These are phyloP conservation scores for Heterohyrax brucei DNA, from an alignment of 2,797 vertebrate species.

Conservation along the genomic window DNA sequence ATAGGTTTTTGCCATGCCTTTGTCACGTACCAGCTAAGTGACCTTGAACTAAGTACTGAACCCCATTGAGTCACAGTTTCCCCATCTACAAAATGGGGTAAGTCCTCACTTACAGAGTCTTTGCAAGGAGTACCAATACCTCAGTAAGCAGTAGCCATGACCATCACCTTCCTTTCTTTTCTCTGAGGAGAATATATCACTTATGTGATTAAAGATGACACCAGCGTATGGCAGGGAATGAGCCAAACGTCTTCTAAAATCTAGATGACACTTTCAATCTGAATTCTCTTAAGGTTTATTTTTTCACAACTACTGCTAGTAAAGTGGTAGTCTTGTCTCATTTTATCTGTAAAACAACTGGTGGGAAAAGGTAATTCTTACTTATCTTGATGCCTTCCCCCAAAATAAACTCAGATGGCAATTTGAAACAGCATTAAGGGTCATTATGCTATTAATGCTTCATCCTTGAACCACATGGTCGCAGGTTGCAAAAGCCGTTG, in stretches of 20 bases:
- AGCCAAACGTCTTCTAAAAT: conserved; percentile 22
- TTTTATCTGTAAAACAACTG: conserved; percentile 3
- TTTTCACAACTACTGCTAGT: background rate
- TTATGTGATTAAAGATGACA: background rate
- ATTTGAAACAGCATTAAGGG: background rate
- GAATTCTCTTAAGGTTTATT: background rate
- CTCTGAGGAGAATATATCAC: background rate
- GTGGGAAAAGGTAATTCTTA: background rate
- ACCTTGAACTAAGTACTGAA: background rate
- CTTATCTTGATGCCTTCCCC: background rate
- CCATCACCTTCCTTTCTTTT: background rate
- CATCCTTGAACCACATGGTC: background rate
- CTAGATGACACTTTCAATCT: background rate
- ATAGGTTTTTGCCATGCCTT: conserved; percentile 11
- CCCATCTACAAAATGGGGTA: background rate
- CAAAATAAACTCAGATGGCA: background rate
- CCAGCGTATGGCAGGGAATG: background rate
- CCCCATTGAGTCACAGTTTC: background rate
- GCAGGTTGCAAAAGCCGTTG: too few species aligned
- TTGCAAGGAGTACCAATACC: background rate
- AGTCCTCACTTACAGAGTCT: background rate
- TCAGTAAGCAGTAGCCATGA: background rate
- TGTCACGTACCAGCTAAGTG: background rate
- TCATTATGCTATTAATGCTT: background rate
- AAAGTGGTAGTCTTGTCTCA: background rate